Evolutionary conservation across 2,113 vertebrate species (phyloP).

Genomic region (Emydura subglobosa): DNA sequence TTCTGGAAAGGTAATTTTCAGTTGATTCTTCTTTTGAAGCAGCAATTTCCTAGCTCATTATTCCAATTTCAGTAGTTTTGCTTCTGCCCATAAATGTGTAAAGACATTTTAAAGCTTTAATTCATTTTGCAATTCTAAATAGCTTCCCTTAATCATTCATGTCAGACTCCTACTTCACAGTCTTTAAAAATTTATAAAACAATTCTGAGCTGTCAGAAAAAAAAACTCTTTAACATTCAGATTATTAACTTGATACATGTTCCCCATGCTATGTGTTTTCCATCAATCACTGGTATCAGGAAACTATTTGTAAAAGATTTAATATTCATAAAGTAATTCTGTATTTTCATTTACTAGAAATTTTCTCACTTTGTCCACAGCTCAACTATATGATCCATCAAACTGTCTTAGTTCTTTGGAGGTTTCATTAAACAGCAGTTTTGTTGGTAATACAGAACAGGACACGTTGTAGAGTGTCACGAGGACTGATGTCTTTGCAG

Average conservation of each 20-base stretch:
- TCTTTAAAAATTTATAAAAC: conserved; percentile 76
- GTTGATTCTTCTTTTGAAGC: conserved; percentile 28
- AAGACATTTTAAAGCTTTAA: conserved; percentile 69
- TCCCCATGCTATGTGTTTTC: conserved; percentile 53
- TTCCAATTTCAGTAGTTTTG: conserved; percentile 57
- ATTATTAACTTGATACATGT: conserved; percentile 64
- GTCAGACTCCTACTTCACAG: conserved; percentile 72
- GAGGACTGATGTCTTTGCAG: conserved; percentile 3
- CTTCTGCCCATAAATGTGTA: conserved; percentile 25
- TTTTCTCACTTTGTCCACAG: conserved; percentile 3
- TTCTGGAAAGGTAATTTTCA: conserved; percentile 13
- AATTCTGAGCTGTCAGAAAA: conserved; percentile 62
- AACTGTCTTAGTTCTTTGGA: not conserved
- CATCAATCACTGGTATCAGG: conserved; percentile 40
- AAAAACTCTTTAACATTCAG: conserved; percentile 60
- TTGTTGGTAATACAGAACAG: not conserved
- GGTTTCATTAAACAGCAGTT: not conserved
- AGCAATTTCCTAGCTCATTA: conserved; percentile 52
- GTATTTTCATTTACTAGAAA: conserved; percentile 29
- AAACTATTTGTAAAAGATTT: conserved; percentile 54
- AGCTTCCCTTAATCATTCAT: conserved; percentile 66
- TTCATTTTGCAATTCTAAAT: conserved; percentile 68
- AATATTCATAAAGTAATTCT: conserved; percentile 57
- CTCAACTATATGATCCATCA: conserved; percentile 32
- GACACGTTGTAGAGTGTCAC: not conserved